Percentiles rank a stretch among this genome's conserved stretches.
Evolutionary conservation across 2,888 invertebrate genomes (phyloP).

Genomic region (Odontocerum albicorne): DNA sequence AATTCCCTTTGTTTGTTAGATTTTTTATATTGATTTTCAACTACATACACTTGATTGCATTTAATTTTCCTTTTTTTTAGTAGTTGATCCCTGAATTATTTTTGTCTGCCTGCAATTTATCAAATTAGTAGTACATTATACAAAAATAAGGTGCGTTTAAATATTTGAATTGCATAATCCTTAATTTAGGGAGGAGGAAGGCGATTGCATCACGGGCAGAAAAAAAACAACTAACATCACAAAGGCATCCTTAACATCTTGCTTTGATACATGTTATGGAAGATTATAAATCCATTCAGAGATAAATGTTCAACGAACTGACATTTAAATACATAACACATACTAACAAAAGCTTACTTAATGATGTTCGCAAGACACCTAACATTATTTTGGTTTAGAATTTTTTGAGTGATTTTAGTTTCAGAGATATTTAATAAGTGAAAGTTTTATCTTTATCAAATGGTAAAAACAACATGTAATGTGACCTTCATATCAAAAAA

Average conservation of each 20-base stretch:
- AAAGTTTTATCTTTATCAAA: too few relatives aligned
- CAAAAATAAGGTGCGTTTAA: constrained; percentile 7
- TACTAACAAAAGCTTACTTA: too few relatives aligned
- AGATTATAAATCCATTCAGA: constrained; percentile 12
- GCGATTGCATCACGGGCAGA: constrained; percentile 35
- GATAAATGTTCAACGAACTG: constrained; percentile 5
- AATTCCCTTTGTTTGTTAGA: background rate
- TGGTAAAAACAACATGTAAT: too few relatives aligned
- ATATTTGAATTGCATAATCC: constrained; percentile 36
- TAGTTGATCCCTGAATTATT: constrained; percentile 4
- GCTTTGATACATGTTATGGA: constrained; percentile 16
- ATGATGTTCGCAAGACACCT: too few relatives aligned
- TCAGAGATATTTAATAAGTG: too few relatives aligned
- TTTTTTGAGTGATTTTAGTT: too few relatives aligned
- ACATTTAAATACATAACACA: constrained; percentile 2
- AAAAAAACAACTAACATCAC: constrained; percentile 29
- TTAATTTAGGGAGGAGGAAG: constrained; percentile 36
- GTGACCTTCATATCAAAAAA: too few relatives aligned
- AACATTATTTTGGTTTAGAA: too few relatives aligned
- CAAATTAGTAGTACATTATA: background rate
- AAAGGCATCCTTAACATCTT: constrained; percentile 24
- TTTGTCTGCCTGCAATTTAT: constrained; percentile 14
- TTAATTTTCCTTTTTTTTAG: constrained; percentile 2
- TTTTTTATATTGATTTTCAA: constrained; percentile 2
- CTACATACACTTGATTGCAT: background rate